These are phyloP conservation scores for Gavialis gangeticus DNA, from an alignment of 2,113 vertebrate genomes.

Conservation along the genomic window DNA sequence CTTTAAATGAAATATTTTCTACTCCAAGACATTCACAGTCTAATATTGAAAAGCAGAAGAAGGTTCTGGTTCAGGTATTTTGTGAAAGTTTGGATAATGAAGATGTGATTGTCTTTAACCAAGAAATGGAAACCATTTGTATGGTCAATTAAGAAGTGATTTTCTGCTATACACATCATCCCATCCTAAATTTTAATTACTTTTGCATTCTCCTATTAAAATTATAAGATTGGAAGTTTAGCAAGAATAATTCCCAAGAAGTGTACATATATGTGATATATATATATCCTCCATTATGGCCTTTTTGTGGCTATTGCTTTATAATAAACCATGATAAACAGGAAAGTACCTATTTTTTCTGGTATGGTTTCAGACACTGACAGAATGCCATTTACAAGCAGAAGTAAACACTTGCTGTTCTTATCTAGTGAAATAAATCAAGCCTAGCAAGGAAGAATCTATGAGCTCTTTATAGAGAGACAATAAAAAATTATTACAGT, in stretches of 20 bases:
- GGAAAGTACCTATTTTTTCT: not conserved
- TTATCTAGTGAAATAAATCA: conserved; percentile 40
- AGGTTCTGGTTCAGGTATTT: conserved; percentile 35
- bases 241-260: not conserved
- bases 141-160: conserved; percentile 30
- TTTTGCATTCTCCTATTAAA: not conserved
- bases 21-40: conserved; percentile 60
- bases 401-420: not conserved
- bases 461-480: not conserved
- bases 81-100: conserved; percentile 51
- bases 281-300: not conserved
- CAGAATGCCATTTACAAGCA: conserved; percentile 17
- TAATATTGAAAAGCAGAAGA: conserved; percentile 50
- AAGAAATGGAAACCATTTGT: conserved; percentile 31
- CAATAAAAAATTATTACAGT: not conserved
- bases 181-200: not conserved
- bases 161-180: not conserved
- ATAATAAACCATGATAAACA: not conserved
- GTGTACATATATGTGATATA: conserved; percentile 8
- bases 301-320: not conserved
- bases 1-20: conserved; percentile 45
- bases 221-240: not conserved
- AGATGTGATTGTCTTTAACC: conserved; percentile 27
- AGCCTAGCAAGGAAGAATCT: conserved; percentile 7
- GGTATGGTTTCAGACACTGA: not conserved